Conservation (phyloP, 2,797 vertebrate species). For the Garrulus glandarius region DNA sequence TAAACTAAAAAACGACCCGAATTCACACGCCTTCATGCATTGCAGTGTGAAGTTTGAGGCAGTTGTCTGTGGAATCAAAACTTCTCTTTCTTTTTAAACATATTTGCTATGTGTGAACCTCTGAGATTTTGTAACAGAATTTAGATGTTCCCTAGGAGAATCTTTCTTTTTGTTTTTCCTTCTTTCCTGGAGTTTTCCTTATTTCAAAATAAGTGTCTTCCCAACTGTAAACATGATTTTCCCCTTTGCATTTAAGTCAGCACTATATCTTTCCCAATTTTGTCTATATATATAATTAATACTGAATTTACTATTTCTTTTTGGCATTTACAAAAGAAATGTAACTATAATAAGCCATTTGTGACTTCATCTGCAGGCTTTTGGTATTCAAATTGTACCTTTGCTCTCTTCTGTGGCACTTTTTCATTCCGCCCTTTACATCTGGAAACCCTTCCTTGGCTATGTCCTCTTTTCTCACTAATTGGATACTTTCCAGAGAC, state of each 20-base stretch:
- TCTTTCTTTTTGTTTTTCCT: rapidly evolving
- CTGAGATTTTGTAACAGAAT: not conserved
- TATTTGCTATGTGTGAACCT: not conserved
- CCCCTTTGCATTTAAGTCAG: not conserved
- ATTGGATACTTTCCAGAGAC: not conserved
- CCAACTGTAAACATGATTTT: not conserved
- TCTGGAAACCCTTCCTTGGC: not conserved
- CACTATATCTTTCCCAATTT: not conserved
- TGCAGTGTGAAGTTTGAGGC: not conserved
- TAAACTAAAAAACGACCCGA: not conserved
- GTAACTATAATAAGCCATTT: conserved; percentile 1
- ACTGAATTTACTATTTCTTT: not conserved
- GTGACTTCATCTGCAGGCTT: not conserved
- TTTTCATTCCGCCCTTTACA: not conserved
- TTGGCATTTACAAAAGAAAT: conserved; percentile 1
- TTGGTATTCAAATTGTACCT: conserved; percentile 11
- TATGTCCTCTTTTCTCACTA: not conserved
- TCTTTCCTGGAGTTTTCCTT: not conserved
- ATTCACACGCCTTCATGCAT: not conserved
- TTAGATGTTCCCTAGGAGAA: not conserved
- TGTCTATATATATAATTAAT: not conserved
- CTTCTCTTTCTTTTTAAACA: not conserved
- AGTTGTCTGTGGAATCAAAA: not conserved
- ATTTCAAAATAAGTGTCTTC: not conserved
- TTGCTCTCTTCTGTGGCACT: not conserved